A percentile compares a stretch with the other conserved stretches of the same genome.
Conservation (phyloP, 2,888 invertebrate genomes). For the Diploptera punctata region DNA sequence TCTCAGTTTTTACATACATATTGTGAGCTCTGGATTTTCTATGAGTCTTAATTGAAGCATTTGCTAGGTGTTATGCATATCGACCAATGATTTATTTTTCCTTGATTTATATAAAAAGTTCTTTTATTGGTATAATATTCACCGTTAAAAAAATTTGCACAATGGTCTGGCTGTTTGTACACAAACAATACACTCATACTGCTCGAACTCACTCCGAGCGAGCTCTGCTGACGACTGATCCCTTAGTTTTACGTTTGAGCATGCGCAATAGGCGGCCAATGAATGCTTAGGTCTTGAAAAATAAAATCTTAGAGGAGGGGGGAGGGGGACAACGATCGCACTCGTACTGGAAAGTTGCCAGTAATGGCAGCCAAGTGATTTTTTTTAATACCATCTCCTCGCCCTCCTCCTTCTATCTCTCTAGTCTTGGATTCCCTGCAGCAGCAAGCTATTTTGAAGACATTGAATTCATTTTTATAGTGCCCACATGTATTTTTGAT, state of each 20-base stretch:
- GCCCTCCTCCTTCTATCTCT: neutral
- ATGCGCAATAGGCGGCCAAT: constrained; percentile 35
- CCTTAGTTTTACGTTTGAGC: constrained; percentile 20
- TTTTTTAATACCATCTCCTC: neutral
- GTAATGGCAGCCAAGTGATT: constrained; percentile 39
- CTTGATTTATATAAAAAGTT: too few species aligned
- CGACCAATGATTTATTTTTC: too few species aligned
- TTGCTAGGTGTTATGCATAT: too few species aligned
- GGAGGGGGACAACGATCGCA: neutral
- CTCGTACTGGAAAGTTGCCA: constrained; percentile 27
- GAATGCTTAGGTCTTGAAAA: neutral
- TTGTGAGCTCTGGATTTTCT: too few species aligned
- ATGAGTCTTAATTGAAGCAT: too few species aligned
- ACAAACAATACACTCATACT: neutral
- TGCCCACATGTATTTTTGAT: neutral
- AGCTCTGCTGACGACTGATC: constrained; percentile 32
- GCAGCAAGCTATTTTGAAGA: constrained; percentile 28
- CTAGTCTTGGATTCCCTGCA: neutral
- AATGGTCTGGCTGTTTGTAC: too few species aligned
- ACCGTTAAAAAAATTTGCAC: too few species aligned
- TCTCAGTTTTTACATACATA: too few species aligned
- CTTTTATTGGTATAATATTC: too few species aligned
- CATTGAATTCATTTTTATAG: constrained; percentile 15
- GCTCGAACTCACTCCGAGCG: too few species aligned
- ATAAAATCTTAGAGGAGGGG: neutral